Conservation (phyloP, 2,113 vertebrate species). For the Noctilio leporinus region DNA sequence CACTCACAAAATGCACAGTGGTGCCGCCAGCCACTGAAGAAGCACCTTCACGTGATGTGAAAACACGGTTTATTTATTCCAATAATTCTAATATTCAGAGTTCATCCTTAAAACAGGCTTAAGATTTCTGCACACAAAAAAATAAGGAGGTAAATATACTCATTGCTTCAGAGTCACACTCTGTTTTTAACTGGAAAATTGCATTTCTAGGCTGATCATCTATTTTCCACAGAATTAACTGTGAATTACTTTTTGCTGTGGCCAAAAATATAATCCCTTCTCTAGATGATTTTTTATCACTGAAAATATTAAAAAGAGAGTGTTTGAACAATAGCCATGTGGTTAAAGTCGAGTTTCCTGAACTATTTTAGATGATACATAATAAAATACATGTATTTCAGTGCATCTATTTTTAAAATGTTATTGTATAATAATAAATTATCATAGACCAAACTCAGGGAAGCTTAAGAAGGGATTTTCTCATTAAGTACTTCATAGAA, state of each 20-base stretch:
- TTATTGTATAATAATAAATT: not conserved
- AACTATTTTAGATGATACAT: not conserved
- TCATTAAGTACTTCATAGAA: not conserved
- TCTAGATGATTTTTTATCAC: conserved; percentile 10
- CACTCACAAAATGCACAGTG: not conserved
- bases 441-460: not conserved
- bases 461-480: not conserved
- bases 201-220: not conserved
- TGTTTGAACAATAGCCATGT: not conserved
- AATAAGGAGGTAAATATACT: not conserved
- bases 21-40: not conserved
- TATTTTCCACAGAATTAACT: not conserved
- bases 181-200: conserved; percentile 22
- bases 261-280: conserved; percentile 9
- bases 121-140: not conserved
- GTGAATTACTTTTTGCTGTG: not conserved
- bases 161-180: not conserved
- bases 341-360: not conserved
- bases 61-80: not conserved
- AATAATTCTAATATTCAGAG: not conserved
- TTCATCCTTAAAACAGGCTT: not conserved
- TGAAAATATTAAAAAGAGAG: not conserved
- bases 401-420: not conserved
- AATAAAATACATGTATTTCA: not conserved
- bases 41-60: not conserved